Conservation (phyloP, 2,888 invertebrate species). For the Crocallis elinguaria region DNA sequence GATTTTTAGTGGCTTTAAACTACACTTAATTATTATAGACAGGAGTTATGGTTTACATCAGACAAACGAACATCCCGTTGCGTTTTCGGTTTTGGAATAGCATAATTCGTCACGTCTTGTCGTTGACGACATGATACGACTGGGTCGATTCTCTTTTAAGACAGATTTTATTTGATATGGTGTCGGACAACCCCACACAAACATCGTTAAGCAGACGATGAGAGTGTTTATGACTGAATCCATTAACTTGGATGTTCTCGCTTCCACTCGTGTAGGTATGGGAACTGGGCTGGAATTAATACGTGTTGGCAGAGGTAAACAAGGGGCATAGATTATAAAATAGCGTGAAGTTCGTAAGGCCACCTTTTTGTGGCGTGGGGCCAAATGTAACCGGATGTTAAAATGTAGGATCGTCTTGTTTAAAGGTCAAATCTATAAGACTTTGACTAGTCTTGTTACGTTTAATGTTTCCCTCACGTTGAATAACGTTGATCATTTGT, state of each 20-base stretch:
- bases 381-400: too few species aligned
- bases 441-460: too few species aligned
- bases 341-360: neutral
- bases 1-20: too few species aligned
- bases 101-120: too few species aligned
- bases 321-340: neutral
- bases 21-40: too few species aligned
- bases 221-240: constrained; percentile 44
- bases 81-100: too few species aligned
- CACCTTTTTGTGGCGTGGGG: neutral
- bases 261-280: constrained; percentile 10
- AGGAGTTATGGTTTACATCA: too few species aligned
- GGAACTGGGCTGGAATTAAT: constrained; percentile 20
- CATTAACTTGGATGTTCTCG: constrained; percentile 35
- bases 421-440: too few species aligned
- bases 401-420: too few species aligned
- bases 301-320: neutral
- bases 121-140: neutral
- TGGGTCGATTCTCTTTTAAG: neutral
- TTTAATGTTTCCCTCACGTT: too few species aligned
- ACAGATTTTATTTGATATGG: constrained; percentile 2
- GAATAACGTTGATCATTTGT: too few species aligned
- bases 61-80: too few species aligned
- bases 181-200: constrained; percentile 44
- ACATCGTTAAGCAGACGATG: constrained; percentile 48